Percentiles rank a stretch among this genome's conserved stretches.
These are phyloP conservation scores for Anguilla rostrata DNA, from an alignment of 2,113 vertebrate species.

Conservation along the genomic window DNA sequence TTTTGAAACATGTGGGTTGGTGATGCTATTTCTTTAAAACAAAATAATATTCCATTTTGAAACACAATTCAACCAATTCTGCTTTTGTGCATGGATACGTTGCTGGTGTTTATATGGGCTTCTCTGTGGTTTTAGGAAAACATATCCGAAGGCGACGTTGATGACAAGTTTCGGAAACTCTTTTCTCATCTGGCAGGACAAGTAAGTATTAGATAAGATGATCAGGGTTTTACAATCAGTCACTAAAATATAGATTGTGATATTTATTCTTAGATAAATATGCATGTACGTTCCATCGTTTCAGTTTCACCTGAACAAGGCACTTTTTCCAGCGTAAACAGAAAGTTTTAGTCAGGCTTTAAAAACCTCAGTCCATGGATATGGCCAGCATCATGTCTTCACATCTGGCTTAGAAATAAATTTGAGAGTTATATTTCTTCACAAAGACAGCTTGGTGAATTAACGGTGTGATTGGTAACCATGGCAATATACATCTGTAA, in stretches of 20 bases:
- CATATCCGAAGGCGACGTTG: constrained; percentile 49
- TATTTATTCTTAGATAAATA: not conserved
- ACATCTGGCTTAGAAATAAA: no score
- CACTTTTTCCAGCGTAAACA: no score
- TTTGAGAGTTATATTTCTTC: no score
- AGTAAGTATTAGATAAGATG: constrained; percentile 41
- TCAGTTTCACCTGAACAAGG: no score
- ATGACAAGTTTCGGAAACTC: constrained; percentile 46
- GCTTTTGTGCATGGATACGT: not conserved
- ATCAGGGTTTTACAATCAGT: not conserved
- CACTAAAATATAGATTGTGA: not conserved
- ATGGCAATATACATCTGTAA: no score
- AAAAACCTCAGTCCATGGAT: no score
- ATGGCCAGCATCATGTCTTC: no score
- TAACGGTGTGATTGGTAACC: no score
- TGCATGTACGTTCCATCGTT: not conserved
- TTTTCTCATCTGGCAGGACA: constrained; percentile 56
- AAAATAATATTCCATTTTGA: not conserved
- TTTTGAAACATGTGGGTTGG: not conserved
- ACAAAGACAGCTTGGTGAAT: no score
- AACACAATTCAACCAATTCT: not conserved
- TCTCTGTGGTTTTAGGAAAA: constrained; percentile 37
- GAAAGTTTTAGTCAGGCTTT: no score
- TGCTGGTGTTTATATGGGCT: not conserved
- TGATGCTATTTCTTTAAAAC: not conserved